phyloP scores from a whole-genome alignment of 37 sponge, comb jelly and placozoan species.

The Bolinopsis microptera region DNA sequence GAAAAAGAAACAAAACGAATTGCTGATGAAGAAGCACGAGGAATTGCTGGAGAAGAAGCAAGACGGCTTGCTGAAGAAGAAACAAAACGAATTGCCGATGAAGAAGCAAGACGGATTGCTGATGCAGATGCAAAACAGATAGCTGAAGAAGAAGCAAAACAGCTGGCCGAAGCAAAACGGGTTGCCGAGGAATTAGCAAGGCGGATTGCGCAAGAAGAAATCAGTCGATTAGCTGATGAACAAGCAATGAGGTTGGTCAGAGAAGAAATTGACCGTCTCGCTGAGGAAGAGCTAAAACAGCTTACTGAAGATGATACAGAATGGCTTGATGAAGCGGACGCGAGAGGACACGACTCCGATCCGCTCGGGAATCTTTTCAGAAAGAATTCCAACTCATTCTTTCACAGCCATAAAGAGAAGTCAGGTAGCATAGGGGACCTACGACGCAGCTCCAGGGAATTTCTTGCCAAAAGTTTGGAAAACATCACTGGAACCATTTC shows the following conservation, averaged over 20 bases:
- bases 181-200: background rate
- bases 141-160: background rate
- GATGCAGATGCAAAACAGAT: background rate
- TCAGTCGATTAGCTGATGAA: background rate
- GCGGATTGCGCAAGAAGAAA: background rate
- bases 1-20: background rate
- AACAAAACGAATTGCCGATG: background rate
- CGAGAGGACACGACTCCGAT: background rate
- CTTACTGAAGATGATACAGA: background rate
- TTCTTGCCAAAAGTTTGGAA: conserved; percentile 1
- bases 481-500: background rate
- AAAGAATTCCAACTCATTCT: background rate
- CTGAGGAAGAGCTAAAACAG: background rate
- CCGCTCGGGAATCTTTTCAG: background rate
- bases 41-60: background rate
- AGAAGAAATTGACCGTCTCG: background rate
- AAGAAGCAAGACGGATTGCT: background rate
- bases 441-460: background rate
- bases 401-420: background rate
- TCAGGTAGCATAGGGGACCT: background rate
- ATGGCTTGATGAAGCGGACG: background rate
- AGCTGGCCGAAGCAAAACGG: background rate
- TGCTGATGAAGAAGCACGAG: conserved; percentile 15
- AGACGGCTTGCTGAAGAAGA: background rate
- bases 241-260: background rate